Evolutionary conservation across 2,888 invertebrate genomes (phyloP).

Genomic region (Carcina quercana): DNA sequence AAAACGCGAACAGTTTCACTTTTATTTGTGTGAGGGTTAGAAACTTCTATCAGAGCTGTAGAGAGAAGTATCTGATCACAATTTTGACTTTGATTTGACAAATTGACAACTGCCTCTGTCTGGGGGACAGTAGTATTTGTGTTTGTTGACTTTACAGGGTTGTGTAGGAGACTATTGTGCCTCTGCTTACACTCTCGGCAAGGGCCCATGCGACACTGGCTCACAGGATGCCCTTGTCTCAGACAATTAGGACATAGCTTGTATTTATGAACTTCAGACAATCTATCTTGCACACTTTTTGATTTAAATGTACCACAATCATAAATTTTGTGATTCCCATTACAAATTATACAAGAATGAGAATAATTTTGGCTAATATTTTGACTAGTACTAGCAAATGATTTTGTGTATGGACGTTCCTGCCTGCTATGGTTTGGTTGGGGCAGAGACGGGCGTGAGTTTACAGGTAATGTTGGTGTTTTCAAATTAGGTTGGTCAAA

Average conservation of each 20-base stretch:
- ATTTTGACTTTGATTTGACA: neutral
- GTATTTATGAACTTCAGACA: constrained; percentile 10
- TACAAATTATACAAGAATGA: constrained; percentile 16
- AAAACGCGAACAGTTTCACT: constrained; percentile 5
- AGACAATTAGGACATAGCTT: constrained; percentile 20
- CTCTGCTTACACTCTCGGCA: constrained; percentile 17
- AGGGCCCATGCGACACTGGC: constrained; percentile 20
- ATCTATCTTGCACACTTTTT: constrained; percentile 11
- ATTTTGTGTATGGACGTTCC: constrained; percentile 10
- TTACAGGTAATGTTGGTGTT: no score
- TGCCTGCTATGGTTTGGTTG: neutral
- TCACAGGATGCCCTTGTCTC: constrained; percentile 15
- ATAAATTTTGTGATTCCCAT: constrained; percentile 18
- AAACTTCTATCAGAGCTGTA: constrained; percentile 12
- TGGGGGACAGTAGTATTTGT: neutral
- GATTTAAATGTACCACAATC: constrained; percentile 19
- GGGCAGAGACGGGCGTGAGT: no score
- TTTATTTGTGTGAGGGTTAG: constrained; percentile 13
- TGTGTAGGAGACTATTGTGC: constrained; percentile 21
- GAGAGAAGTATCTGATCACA: constrained; percentile 11
- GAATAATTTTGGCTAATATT: neutral
- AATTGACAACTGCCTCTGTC: neutral
- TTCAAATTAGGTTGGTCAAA: no score
- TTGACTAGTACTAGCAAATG: constrained; percentile 7
- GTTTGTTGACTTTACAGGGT: neutral